Base-by-base conservation (phyloP, 1,140 invertebrate genomes). In the Neuroterus valhalla region DNA sequence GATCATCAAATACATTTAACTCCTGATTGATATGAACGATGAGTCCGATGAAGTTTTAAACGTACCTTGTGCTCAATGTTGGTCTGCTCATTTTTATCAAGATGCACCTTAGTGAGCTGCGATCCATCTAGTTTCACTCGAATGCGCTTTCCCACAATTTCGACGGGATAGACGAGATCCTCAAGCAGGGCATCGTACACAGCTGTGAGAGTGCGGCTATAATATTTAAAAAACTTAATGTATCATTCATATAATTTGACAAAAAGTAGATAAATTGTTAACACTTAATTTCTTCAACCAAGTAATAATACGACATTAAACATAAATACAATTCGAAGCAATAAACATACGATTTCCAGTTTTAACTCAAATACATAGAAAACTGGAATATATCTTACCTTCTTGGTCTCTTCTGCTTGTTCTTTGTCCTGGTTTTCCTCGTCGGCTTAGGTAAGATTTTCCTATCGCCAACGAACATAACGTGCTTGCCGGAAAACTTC, bases 401-500 rank as follows among this genome's bases (percentile, higher is more conserved):
- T 85, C 97, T 94, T 73, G 98, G 98, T 89, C 98, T 94, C 93
- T 99, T 99, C 89, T 99, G 98, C 93, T 99, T 99, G 85, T 95
- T 95, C 82, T 97, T 96, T 68, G 94, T 96, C 78, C 96, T 96
- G 1, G 96, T 97, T 91, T 99, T 99, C 81, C 98, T 93, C 52
- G 97, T 98, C 44, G 98, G 98, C 90, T 99, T 99, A 52, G 98
- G 97, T 72, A 99, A 92, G 89, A 99, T 99, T 88, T 98, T 97
- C 82, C 98, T 94, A 91, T 99, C 96, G 50, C 98, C 98, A 91
- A 99, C 94, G 87, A 99, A 98, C 72, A 99, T 98, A 23, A 99
- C 98, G 91, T 99, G 98, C 88, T 98, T 99, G 44, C 98, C 98
- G 86, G 96, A 98, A 91, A 99, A 99, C 89, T 99, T 99, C 93